Conservation (phyloP, 2,797 vertebrate species). For the Menidia menidia region DNA sequence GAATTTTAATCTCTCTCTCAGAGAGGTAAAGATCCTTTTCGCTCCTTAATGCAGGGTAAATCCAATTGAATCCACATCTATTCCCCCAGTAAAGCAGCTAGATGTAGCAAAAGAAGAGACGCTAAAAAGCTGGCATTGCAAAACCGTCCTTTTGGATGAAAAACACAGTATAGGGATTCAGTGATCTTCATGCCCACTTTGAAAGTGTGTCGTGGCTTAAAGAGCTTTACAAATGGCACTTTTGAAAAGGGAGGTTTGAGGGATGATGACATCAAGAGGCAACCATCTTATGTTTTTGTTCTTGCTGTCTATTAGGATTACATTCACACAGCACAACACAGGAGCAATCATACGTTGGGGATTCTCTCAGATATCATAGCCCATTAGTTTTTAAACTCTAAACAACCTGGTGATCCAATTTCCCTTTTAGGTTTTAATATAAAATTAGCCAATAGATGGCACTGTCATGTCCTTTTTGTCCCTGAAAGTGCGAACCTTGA, state of each 20-base stretch:
- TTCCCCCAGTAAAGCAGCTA: slow-evolving; percentile 22
- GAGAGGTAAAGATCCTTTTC: slow-evolving; percentile 33
- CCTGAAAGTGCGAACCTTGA: fast-evolving
- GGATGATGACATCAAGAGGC: slow-evolving; percentile 62
- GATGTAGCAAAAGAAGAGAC: no score
- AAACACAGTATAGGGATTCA: slow-evolving; percentile 33
- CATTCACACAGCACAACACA: slow-evolving; percentile 19
- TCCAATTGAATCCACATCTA: slow-evolving; percentile 7
- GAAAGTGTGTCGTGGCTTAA: slow-evolving; percentile 8
- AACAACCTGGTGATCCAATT: slow-evolving; percentile 7
- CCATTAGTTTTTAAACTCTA: slow-evolving; percentile 9
- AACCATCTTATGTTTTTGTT: slow-evolving; percentile 40
- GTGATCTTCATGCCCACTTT: slow-evolving; percentile 27
- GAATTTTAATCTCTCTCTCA: slow-evolving; percentile 23
- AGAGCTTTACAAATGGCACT: slow-evolving; percentile 13
- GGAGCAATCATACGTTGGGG: slow-evolving; percentile 7
- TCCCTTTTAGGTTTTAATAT: not conserved
- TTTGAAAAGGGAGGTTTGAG: slow-evolving; percentile 14
- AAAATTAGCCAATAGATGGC: slow-evolving; percentile 37
- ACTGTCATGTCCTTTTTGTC: not conserved
- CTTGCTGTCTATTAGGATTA: slow-evolving; percentile 1
- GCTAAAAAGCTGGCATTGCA: not conserved
- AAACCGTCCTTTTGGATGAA: slow-evolving; percentile 23
- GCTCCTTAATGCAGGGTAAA: slow-evolving; percentile 15
- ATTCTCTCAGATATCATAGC: slow-evolving; percentile 2